These are phyloP conservation scores for Belgica antarctica DNA, from an alignment of 2,888 invertebrate species.

Conservation along the genomic window DNA sequence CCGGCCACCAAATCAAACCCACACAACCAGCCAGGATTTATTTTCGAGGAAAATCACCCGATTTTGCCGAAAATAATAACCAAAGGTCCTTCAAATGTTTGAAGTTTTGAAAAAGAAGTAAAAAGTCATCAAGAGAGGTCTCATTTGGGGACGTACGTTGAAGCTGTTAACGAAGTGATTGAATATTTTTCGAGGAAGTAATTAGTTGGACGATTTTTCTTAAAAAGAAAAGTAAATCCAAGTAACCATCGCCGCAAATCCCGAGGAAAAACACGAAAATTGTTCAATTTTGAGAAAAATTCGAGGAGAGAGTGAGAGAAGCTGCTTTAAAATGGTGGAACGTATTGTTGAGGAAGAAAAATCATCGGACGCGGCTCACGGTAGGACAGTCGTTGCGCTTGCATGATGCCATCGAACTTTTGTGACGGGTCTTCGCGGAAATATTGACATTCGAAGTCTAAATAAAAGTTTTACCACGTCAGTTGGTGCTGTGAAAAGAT, in stretches of 20 bases:
- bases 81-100: slow-evolving; percentile 25
- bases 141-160: slow-evolving; percentile 7
- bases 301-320: slow-evolving; percentile 28
- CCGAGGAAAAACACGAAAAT: slow-evolving; percentile 2
- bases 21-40: neutral
- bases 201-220: neutral
- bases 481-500: neutral
- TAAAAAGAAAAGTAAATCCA: neutral
- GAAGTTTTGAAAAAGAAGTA: slow-evolving; percentile 12
- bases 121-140: no score
- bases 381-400: slow-evolving; percentile 50
- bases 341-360: slow-evolving; percentile 62
- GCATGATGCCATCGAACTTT: neutral
- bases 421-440: neutral
- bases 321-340: slow-evolving; percentile 60
- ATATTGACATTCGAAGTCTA: neutral
- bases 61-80: neutral
- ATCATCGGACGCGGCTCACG: slow-evolving; percentile 57
- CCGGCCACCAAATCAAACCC: neutral
- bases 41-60: neutral
- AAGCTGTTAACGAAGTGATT: neutral
- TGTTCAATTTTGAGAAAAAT: slow-evolving; percentile 39
- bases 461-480: neutral
- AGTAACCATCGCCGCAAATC: neutral
- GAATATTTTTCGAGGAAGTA: neutral